Percentiles rank a stretch among this genome's conserved stretches.
Conservation (phyloP, 2,797 vertebrate genomes). For the Pantherophis alleghaniensis region DNA sequence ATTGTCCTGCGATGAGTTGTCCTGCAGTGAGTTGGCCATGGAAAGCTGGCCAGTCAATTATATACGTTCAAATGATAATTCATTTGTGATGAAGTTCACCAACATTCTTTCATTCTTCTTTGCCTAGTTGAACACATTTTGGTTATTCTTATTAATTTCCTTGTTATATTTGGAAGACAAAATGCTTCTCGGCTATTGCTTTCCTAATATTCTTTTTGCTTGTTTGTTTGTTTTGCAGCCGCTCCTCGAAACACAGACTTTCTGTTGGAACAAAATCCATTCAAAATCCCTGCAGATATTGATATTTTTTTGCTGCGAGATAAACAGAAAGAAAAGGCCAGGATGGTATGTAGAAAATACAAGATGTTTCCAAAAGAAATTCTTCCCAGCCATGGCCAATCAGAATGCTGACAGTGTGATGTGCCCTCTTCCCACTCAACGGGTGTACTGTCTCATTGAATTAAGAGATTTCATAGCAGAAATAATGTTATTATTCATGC, state of each 20-base stretch:
- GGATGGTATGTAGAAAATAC: conserved; percentile 64
- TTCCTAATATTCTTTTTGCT: not conserved
- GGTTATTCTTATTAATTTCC: not conserved
- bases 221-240: not conserved
- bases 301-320: conserved; percentile 74
- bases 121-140: not conserved
- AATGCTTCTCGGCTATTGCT: not conserved
- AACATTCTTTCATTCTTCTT: not conserved
- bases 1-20: not conserved
- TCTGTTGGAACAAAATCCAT: conserved; percentile 73
- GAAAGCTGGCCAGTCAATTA: not conserved
- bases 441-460: not conserved
- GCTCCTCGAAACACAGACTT: conserved; percentile 12
- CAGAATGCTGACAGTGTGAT: not conserved
- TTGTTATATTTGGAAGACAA: not conserved
- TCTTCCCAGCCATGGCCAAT: not conserved
- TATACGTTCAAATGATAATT: not conserved
- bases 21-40: not conserved
- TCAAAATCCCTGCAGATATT: conserved; percentile 72
- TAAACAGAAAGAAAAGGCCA: conserved; percentile 68
- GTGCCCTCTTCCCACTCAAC: not conserved
- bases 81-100: not conserved
- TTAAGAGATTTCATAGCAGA: not conserved
- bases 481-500: not conserved
- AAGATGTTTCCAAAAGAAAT: not conserved